Evolutionary conservation across 2,113 vertebrate species (phyloP).

Genomic region (Phalacrocorax pelagicus): DNA sequence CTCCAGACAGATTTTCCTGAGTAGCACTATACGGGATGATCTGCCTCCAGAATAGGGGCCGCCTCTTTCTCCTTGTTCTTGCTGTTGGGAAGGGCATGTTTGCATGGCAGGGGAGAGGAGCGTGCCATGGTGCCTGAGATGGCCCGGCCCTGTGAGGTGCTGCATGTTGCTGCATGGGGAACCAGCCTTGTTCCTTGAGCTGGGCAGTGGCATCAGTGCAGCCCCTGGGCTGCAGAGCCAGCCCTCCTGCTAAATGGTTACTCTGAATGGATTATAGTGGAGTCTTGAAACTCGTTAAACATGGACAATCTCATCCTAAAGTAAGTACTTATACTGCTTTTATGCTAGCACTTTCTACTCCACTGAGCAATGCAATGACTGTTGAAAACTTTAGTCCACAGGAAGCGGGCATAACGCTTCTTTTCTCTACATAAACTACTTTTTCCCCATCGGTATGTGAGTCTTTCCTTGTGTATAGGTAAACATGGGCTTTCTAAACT

Average conservation of each 20-base stretch:
- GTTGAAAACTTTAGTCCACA: not conserved
- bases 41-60: not conserved
- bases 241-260: not conserved
- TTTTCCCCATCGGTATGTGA: not conserved
- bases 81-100: not conserved
- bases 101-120: not conserved
- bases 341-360: not conserved
- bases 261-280: not conserved
- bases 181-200: not conserved
- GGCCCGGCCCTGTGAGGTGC: not conserved
- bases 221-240: not conserved
- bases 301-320: not conserved
- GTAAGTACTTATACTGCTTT: not conserved
- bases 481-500: not conserved
- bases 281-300: not conserved
- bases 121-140: not conserved
- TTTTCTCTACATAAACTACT: not conserved
- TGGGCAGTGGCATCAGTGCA: not conserved
- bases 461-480: not conserved
- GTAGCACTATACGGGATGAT: not conserved
- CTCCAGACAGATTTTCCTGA: not conserved
- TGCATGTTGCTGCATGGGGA: accelerated
- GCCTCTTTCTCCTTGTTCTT: not conserved
- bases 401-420: not conserved
- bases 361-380: not conserved